phyloP scores from a whole-genome alignment of 2,888 invertebrate species.

The Lasioglossum vierecki region DNA sequence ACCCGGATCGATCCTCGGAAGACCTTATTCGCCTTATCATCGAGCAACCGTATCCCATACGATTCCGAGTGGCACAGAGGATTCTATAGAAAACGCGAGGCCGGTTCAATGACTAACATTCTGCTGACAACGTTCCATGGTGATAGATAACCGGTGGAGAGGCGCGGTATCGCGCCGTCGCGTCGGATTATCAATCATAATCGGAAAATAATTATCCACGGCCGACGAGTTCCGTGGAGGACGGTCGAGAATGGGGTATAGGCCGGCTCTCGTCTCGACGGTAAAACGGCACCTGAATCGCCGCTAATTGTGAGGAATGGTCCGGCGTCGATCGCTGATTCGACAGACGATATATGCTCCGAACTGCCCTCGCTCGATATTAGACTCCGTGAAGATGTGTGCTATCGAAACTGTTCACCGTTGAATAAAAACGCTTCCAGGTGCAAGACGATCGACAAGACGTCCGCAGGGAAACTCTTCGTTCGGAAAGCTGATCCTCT shows the following conservation, averaged over 20 bases:
- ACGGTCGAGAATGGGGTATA: conserved; percentile 44
- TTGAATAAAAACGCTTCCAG: neutral
- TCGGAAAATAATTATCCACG: conserved; percentile 74
- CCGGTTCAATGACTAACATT: conserved; percentile 38
- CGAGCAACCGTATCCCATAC: neutral
- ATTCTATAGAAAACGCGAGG: conserved; percentile 22
- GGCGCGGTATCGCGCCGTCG: conserved; percentile 33
- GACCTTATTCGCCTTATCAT: conserved; percentile 25
- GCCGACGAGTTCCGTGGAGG: conserved; percentile 51
- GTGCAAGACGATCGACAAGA: neutral
- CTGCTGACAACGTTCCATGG: conserved; percentile 40
- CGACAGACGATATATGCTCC: conserved; percentile 66
- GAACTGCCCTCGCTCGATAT: conserved; percentile 40
- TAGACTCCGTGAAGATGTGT: conserved; percentile 37
- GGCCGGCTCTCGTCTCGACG: conserved; percentile 46
- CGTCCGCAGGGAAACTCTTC: neutral
- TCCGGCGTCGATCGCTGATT: conserved; percentile 71
- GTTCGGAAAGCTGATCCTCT: neutral
- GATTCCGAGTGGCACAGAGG: conserved; percentile 28
- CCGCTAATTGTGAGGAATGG: conserved; percentile 77
- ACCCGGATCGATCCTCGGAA: neutral
- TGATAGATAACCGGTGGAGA: conserved; percentile 62
- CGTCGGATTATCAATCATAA: conserved; percentile 73
- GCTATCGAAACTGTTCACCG: neutral
- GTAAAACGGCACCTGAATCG: conserved; percentile 70